Base-by-base conservation (phyloP, 2,797 vertebrate species). In the Macropodus opercularis region DNA sequence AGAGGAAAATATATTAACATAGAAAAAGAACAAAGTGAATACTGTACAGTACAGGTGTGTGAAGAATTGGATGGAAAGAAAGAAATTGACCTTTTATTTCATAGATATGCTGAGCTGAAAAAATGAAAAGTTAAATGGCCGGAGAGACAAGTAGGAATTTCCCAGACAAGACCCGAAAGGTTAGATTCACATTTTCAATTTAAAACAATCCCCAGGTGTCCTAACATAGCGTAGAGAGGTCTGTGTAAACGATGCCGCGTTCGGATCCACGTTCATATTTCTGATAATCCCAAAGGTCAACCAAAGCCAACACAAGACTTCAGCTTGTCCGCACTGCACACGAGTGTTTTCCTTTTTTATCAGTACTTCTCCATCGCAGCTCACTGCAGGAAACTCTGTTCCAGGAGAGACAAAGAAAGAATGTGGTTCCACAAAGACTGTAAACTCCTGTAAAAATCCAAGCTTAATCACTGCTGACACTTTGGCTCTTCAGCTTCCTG, bases 401-500 rank as follows among this genome's bases (percentile, higher is more conserved):
- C 14, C 6, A 6, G 4, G 6, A 19, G 26, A 29, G 26, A 21
- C 5, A 31, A 13, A 12, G 26, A 19, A 17, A 9, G 18, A 47
- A 31, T 13, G 8, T 3, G 8, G 2, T 48, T 2, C 24, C 15
- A 10, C 32, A 34, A 15, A 29, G 5, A 12, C 18, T 1, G 19
- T 8, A 39, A 40, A 35, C 12, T 2, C 14, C n/a, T n/a, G n/a
- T n/a, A n/a, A 42, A 19, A 40, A 40, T 29, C 10, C 24, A 34
- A 39, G 26, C 13, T 44, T 35, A 52, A 68, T 63, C 23, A 7
- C 34, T 31, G 22, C 10, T 29, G 56, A 47, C 46, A 27, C 48
- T 10, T 48, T 71, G 53, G 52, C 60, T 66, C 51, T 12, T 48
- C 27, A 5, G 47, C 49, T 52, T 65, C 52, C 32, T 69, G 47